Evolutionary conservation across 1,140 invertebrate genomes (phyloP), one percentile per base, ranked within the genome.

Genomic region (Drosophila truncata): DNA sequence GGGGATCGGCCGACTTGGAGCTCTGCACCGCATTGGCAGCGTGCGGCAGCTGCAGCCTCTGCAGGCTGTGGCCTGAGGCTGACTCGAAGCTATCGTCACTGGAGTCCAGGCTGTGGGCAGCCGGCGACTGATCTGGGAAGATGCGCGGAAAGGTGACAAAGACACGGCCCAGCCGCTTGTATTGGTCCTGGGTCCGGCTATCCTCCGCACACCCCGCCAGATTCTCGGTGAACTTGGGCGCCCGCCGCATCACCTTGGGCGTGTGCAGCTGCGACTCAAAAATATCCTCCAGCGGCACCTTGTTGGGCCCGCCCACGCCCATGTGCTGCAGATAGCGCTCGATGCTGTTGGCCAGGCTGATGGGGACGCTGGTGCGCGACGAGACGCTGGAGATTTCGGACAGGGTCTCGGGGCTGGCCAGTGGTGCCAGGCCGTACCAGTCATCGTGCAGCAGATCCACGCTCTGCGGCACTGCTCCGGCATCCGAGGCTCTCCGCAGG

Each of bases 321-420:
- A 93, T 67, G 54, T 93, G 74, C 64, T 93, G 90, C 54, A 91
- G 69, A 65, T 92, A 93, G 20, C 83, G 80, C 46, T 93, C 93
- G 20, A 93, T 92, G 61, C 86, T 92, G 55, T 93, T 91, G 50
- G 91, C 91, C 44, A 93, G 60, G 76, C 90, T 92, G 23, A 92
- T 86, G 18, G 92, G 83, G 16, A 93, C 92, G 65, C 94, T 94
- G 37, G 93, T 93, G 66, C 94, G 91, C 10, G 94, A 95, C 64
- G 94, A 94, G 33, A 95, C 95, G 77, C 95, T 95, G 0, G 96
- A 97, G 7, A 96, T 94, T 91, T 97, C 96, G 0, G 96, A 97
- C 4, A 97, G 91, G 2, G 96, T 97, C 92, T 98, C 97, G 2
- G 97, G 97, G 29, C 96, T 97, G 2, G 97, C 97, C 23, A 98